Evolutionary conservation across 1,140 invertebrate genomes (phyloP), one percentile per base, ranked within the genome.

Genomic region (Procambarus clarkii): DNA sequence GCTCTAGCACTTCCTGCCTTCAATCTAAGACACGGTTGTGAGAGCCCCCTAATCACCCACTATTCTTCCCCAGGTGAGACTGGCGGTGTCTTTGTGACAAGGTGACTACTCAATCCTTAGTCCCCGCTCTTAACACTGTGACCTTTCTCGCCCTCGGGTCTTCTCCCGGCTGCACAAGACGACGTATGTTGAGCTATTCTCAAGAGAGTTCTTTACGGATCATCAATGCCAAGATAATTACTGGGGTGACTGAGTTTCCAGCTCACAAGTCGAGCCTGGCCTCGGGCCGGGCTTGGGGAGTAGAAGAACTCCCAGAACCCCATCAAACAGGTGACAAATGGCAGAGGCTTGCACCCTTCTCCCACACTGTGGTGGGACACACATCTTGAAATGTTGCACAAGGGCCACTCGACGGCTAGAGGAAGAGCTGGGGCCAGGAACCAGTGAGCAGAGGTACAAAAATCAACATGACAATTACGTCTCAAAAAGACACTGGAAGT

Each of bases 41-140:
- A n/a, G 78, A 76, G 87, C 58, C 74, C 58, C 82, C 60, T 91
- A 82, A 91, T 91, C 88, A 91, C 77, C 54, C 76, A 45, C 82
- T 50, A 91, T 91, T 91, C 88, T 86, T 91, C 82, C 54, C 21
- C 18, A 45, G 81, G 82, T 44, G 60, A 24, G 83, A 84, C 71
- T 77, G 82, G 45, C 86, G 88, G 85, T 85, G 82, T 91, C 88
- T 91, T 91, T 91, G 88, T 91, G 64, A 74, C 44, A 74, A 80
- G 88, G 88, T 91, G 88, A 85, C 88, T 91, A 91, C 77, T 85
- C 71, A 91, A 91, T 85, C 88, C 80, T 71, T 18, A 89, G 87
- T 78, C 50, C 64, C 80, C 74, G n/a, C 13, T 71, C 48, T 76
- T 44, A 8, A 48, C 48, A 45, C 84, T 9, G n/a, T 21, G 58